Evolutionary conservation across 1,140 invertebrate species (phyloP).

Genomic region (Drosophila nigrodunni): DNA sequence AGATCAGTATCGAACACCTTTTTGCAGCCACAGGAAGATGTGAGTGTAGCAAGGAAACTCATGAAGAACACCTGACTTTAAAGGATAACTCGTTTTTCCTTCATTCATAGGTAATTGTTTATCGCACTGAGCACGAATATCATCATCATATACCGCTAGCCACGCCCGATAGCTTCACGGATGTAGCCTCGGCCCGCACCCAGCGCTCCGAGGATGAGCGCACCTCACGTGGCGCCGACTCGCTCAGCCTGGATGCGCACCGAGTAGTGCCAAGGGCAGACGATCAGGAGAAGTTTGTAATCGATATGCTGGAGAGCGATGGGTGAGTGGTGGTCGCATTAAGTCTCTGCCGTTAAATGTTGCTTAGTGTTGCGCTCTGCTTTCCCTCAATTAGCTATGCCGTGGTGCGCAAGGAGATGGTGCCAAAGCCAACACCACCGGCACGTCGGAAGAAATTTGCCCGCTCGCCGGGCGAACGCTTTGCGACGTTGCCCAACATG

Average conservation of each 20-base stretch:
- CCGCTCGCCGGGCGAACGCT: slow-evolving; percentile 85
- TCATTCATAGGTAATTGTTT: slow-evolving; percentile 86
- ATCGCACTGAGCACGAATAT: slow-evolving; percentile 88
- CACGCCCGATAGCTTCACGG: slow-evolving; percentile 84
- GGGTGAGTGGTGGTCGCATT: slow-evolving; percentile 73
- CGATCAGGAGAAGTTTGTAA: slow-evolving; percentile 82
- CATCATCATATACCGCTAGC: slow-evolving; percentile 86
- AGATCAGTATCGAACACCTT: slow-evolving; percentile 83
- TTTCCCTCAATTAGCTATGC: slow-evolving; percentile 73
- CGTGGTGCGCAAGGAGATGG: slow-evolving; percentile 85
- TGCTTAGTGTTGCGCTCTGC: slow-evolving; percentile 65
- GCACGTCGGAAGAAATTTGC: slow-evolving; percentile 85
- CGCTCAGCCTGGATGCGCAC: slow-evolving; percentile 85
- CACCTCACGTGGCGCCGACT: slow-evolving; percentile 90
- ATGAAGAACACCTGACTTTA: neutral
- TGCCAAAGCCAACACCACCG: slow-evolving; percentile 86
- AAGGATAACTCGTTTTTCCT: neutral
- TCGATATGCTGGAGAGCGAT: slow-evolving; percentile 85
- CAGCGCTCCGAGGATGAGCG: slow-evolving; percentile 88
- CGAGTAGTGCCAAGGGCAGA: slow-evolving; percentile 58
- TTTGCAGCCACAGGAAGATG: slow-evolving; percentile 84
- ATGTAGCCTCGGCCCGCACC: slow-evolving; percentile 77
- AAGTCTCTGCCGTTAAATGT: slow-evolving; percentile 6
- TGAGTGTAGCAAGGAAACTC: slow-evolving; percentile 24
- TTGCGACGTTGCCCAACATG: slow-evolving; percentile 85